Evolutionary conservation across 2,888 invertebrate genomes (phyloP).

Genomic region (Platycnemis pennipes): DNA sequence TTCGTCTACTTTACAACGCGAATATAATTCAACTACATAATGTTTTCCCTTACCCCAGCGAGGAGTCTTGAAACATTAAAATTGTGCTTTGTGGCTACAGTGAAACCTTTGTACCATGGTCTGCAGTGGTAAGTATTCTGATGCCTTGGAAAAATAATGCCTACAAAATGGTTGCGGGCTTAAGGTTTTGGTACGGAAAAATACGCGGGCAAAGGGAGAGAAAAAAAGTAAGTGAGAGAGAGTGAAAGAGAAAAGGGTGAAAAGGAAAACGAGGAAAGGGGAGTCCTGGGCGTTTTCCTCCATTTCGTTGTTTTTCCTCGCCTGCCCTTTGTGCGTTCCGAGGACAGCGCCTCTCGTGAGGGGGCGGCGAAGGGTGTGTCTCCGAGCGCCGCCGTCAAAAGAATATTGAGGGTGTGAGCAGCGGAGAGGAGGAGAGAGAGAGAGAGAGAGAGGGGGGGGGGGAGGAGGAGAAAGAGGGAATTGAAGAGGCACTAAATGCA

Average conservation of each 20-base stretch:
- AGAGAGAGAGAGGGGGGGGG: slow-evolving; percentile 23
- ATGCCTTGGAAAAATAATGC: no score
- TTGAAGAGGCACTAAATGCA: slow-evolving; percentile 67
- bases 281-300: neutral
- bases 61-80: no score
- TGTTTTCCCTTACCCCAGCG: no score
- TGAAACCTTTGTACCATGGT: no score
- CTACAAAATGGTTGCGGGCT: neutral
- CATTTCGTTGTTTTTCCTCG: slow-evolving; percentile 28
- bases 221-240: neutral
- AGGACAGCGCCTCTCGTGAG: slow-evolving; percentile 43
- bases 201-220: neutral
- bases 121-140: no score
- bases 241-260: neutral
- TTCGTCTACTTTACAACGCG: no score
- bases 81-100: no score
- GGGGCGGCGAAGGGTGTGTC: slow-evolving; percentile 62
- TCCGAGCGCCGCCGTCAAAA: slow-evolving; percentile 52
- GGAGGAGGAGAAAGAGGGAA: neutral
- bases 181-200: neutral
- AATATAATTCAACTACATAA: no score
- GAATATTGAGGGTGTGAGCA: slow-evolving; percentile 25
- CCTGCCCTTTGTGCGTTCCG: slow-evolving; percentile 43
- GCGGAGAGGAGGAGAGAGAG: neutral
- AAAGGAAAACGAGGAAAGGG: neutral